Base-by-base conservation (phyloP, 2,113 vertebrate species). In the Chlorodrepanis virens region DNA sequence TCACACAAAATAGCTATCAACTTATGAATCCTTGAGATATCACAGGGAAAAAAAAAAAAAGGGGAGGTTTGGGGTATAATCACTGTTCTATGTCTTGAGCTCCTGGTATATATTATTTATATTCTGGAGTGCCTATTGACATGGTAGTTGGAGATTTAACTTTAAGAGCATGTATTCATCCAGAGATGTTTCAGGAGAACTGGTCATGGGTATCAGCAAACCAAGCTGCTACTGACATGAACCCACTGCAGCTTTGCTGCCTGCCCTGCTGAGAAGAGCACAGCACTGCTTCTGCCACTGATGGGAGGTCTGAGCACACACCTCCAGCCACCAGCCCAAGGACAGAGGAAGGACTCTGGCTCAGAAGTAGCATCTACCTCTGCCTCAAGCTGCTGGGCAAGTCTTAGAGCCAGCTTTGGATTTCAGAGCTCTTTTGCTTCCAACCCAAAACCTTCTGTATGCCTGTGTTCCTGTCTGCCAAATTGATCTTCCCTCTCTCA, bases 381-480 rank as follows among this genome's bases (percentile, higher is more conserved):
- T 67, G 53, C 81, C 64, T 45, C 47, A 78, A 19, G 31, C 56
- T 91, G 87, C 54, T 57, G 59, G 71, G 68, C 37, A 82, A 88
- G 53, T 35, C 68, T 59, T 33, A 56, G 15, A 84, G 72, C 5
- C 57, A 87, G 87, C 40, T 87, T 56, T 83, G 50, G 31, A 59
- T 92, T 95, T 76, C 87, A 91, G 68, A 87, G n/a, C 74, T 64
- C 56, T 63, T 76, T 68, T 53, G 42, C 83, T 90, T 80, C 47
- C 56, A 74, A 33, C 52, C 47, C 54, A 86, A 86, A 70, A 74
- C 52, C 60, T 90, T 54, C 60, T 77, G n/a, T 39, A 50, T 47
- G 40, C 61, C 64, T 33, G 25, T 16, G 42, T 47, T 33, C 65
- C 29, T 0, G 2, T 82, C 80, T 82, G 69, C 47, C 80, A 91